Evolutionary conservation across 1,140 invertebrate genomes (phyloP).

Genomic region (Ephestia elutella): DNA sequence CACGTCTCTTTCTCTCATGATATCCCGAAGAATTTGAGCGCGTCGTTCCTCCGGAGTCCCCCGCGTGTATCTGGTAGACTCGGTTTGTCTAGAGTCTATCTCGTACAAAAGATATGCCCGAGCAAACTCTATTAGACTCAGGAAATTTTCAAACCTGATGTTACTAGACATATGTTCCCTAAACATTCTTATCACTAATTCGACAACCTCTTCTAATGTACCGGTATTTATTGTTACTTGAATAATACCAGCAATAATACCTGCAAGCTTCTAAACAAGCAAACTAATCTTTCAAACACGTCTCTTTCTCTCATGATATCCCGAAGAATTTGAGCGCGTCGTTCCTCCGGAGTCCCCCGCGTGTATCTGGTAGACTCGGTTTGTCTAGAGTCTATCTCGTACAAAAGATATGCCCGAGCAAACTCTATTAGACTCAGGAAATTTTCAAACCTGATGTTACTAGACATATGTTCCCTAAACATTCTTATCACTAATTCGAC

Average conservation of each 20-base stretch:
- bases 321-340: background rate
- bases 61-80: background rate
- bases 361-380: background rate
- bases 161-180: background rate
- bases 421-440: conserved; percentile 3
- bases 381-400: background rate
- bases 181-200: background rate
- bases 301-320: background rate
- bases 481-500: background rate
- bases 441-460: background rate
- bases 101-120: background rate
- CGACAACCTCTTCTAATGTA: background rate
- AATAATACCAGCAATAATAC: no score
- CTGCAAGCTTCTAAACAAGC: background rate
- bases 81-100: background rate
- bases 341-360: background rate
- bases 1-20: background rate
- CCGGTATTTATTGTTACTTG: background rate
- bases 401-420: background rate
- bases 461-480: background rate
- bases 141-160: background rate
- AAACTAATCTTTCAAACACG: background rate
- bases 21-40: background rate
- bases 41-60: background rate
- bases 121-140: background rate